Evolutionary conservation across 2,113 vertebrate genomes (phyloP).

Genomic region (Phylloscopus trochilus): DNA sequence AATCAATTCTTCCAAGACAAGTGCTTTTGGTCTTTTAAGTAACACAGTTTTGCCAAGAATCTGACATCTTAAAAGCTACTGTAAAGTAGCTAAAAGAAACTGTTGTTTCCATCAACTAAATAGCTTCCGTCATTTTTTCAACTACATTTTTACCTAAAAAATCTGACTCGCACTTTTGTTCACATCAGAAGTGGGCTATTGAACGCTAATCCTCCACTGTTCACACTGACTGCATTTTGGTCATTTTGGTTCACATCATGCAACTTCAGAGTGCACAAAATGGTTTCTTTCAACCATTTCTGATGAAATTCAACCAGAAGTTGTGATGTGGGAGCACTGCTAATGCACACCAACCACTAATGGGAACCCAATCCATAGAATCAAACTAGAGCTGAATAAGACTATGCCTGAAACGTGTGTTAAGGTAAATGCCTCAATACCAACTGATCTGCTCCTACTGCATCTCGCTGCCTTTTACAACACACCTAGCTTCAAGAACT

Average conservation of each 20-base stretch:
- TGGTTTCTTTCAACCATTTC: background rate
- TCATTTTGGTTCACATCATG: background rate
- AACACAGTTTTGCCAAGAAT: background rate
- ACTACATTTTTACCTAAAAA: background rate
- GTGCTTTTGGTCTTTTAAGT: background rate
- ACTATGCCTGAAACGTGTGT: background rate
- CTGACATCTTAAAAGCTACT: background rate
- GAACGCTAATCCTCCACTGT: background rate
- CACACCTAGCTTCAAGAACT: background rate
- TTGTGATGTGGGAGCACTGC: background rate
- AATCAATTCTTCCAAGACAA: background rate
- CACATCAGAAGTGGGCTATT: background rate
- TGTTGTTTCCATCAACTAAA: background rate
- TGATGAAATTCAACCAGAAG: background rate
- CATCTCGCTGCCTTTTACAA: accelerated
- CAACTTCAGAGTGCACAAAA: background rate
- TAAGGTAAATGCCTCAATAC: background rate
- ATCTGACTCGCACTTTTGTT: background rate
- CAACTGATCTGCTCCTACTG: background rate
- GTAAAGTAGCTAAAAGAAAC: background rate
- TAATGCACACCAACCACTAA: background rate
- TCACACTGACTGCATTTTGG: background rate
- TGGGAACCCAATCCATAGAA: background rate
- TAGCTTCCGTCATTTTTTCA: background rate
- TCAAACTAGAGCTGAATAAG: background rate